These are phyloP conservation scores for Sisyra terminalis DNA, from an alignment of 2,888 invertebrate species.

Conservation along the genomic window DNA sequence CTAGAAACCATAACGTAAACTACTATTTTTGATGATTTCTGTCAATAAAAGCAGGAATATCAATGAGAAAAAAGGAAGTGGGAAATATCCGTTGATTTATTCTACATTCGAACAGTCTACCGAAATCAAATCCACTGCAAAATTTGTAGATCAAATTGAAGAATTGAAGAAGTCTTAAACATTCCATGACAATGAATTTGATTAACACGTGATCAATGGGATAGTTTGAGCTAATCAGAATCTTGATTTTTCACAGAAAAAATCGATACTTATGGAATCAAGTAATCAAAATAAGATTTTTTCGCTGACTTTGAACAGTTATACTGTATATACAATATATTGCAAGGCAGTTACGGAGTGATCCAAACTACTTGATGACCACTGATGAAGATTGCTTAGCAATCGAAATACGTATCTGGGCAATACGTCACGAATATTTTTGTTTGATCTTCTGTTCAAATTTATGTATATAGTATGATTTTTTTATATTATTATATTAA, in stretches of 20 bases:
- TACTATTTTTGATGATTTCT: slow-evolving; percentile 8
- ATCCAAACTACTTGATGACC: too few relatives aligned
- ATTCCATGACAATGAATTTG: not conserved
- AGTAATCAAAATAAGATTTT: too few relatives aligned
- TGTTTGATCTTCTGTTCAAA: too few relatives aligned
- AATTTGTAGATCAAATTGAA: not conserved
- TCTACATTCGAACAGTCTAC: not conserved
- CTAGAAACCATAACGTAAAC: slow-evolving; percentile 7
- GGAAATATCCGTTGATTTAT: not conserved
- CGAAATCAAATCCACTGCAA: not conserved
- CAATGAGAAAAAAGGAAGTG: slow-evolving; percentile 6
- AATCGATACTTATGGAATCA: not conserved
- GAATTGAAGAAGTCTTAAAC: not conserved
- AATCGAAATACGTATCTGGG: too few relatives aligned
- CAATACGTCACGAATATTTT: too few relatives aligned
- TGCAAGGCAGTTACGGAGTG: too few relatives aligned
- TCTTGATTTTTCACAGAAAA: not conserved
- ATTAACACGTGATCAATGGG: not conserved
- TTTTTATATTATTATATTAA: too few relatives aligned
- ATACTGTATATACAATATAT: too few relatives aligned
- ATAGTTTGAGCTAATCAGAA: not conserved
- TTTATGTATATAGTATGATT: too few relatives aligned
- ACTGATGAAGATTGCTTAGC: too few relatives aligned
- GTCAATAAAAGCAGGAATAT: slow-evolving; percentile 6
- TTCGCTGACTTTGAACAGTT: too few relatives aligned